Evolutionary conservation across 2,113 vertebrate genomes (phyloP).

Genomic region (Aegypius monachus): DNA sequence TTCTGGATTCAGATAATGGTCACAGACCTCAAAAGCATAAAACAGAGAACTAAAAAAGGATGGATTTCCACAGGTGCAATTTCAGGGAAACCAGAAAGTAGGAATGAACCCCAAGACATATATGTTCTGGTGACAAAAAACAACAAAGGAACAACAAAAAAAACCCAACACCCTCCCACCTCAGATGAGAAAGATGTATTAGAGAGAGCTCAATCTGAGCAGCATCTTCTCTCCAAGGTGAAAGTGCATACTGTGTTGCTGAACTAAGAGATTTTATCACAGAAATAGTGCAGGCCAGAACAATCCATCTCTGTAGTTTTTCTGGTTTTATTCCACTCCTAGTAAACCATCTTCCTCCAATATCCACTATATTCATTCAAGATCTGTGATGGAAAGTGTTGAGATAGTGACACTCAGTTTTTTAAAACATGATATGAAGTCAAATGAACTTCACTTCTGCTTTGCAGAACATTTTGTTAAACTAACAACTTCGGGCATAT

Average conservation of each 20-base stretch:
- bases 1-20: not conserved
- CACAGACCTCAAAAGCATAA: not conserved
- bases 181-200: not conserved
- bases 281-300: not conserved
- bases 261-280: not conserved
- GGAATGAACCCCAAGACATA: not conserved
- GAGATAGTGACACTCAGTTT: not conserved
- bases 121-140: not conserved
- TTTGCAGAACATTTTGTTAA: not conserved
- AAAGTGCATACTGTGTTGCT: not conserved
- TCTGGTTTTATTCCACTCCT: not conserved
- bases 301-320: not conserved
- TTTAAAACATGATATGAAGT: not conserved
- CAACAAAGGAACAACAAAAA: not conserved
- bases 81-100: not conserved
- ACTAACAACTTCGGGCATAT: not conserved
- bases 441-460: not conserved
- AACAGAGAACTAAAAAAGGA: not conserved
- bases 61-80: not conserved
- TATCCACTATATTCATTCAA: not conserved
- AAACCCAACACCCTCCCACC: rapidly evolving
- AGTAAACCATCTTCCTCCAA: not conserved
- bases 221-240: not conserved
- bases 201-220: not conserved
- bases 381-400: not conserved